These are phyloP conservation scores for Guaruba guarouba DNA, from an alignment of 2,113 vertebrate genomes.

Conservation along the genomic window DNA sequence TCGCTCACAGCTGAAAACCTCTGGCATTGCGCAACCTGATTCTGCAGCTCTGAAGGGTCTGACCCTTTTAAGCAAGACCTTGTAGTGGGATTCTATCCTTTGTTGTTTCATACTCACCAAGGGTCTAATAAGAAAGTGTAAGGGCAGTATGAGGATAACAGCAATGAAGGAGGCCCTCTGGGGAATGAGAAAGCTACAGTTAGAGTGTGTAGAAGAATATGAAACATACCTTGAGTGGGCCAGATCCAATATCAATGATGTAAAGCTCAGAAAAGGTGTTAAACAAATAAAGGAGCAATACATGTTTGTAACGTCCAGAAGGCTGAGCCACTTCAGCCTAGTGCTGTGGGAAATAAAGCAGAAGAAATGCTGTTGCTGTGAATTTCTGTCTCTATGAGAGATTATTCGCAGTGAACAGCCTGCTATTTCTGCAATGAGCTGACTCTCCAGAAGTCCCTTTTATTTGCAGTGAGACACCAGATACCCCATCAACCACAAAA, in stretches of 20 bases:
- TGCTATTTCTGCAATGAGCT: conserved; percentile 43
- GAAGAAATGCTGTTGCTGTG: conserved; percentile 47
- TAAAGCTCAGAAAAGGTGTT: background rate
- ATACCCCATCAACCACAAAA: background rate
- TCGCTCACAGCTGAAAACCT: background rate
- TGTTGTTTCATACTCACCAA: background rate
- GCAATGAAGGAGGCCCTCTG: background rate
- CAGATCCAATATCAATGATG: background rate
- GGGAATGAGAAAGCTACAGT: background rate
- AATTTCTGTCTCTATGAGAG: background rate
- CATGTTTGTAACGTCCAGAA: background rate
- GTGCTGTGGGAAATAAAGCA: conserved; percentile 35
- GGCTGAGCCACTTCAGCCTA: conserved; percentile 13
- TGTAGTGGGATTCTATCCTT: background rate
- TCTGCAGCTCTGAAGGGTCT: background rate
- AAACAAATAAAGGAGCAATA: conserved; percentile 11
- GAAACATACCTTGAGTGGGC: background rate
- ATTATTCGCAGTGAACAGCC: conserved; percentile 6
- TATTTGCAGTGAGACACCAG: background rate
- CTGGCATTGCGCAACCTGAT: fast-evolving
- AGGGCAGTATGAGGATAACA: background rate
- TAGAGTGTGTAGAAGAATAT: background rate
- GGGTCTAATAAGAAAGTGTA: background rate
- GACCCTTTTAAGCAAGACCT: background rate
- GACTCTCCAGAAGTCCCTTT: conserved; percentile 38